Evolutionary conservation across 2,888 invertebrate species (phyloP).

Genomic region (Meghimatium bilineatum): DNA sequence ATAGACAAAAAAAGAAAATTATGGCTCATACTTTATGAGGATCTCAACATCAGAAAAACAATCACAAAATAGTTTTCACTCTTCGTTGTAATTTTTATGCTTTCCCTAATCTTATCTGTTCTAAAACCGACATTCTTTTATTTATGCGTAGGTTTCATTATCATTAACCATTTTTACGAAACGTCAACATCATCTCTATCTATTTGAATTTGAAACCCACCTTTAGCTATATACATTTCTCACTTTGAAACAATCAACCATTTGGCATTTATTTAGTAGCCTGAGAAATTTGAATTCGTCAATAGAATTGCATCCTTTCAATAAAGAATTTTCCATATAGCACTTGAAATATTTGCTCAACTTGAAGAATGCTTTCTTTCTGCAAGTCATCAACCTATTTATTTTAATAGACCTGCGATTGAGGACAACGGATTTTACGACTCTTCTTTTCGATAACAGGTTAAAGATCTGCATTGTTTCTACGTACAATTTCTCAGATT

Average conservation of each 20-base stretch:
- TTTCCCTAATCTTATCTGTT: no score
- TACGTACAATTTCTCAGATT: not conserved
- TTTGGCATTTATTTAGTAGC: constrained; percentile 9
- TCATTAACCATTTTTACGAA: no score
- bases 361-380: not conserved
- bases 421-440: not conserved
- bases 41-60: no score
- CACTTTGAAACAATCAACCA: not conserved
- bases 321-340: not conserved
- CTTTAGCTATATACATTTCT: not conserved
- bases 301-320: not conserved
- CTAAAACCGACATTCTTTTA: no score
- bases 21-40: no score
- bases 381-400: not conserved
- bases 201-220: not conserved
- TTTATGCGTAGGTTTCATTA: no score
- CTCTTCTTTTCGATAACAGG: not conserved
- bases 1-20: no score
- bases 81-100: no score
- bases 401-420: not conserved
- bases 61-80: no score
- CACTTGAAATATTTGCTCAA: not conserved
- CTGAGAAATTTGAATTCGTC: not conserved
- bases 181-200: not conserved
- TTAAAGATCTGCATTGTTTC: not conserved